Evolutionary conservation across 53 echinoderm and acorn worm genomes (phyloP), one percentile per base, ranked within the genome.

Genomic region (Holothuria scabra): DNA sequence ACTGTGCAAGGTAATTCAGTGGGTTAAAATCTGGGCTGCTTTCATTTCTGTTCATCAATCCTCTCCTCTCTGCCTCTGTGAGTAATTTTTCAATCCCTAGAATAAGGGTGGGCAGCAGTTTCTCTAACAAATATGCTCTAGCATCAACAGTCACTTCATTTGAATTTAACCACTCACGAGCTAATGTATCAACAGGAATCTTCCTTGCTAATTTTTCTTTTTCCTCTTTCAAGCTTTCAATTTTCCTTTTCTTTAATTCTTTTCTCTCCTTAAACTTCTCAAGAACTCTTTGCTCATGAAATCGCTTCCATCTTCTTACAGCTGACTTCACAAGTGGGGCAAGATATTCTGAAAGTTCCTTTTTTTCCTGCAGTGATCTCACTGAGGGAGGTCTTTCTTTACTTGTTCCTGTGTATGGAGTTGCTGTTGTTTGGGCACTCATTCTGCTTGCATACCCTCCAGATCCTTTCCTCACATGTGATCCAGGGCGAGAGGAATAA

Each of bases 301-400:
- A 99, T n/a, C 99, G 82, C 57, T 99, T 99, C 99, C 99, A 99
- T 20, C 94, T 85, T 33, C 94, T 82, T n/a, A 94, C 94, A 28
- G 99, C 99, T 8, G 93, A 84, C 64, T 95, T 99, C 60, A 99
- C 99, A 63, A 93, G 89, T 6, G 99, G 99, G 29, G 85, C 64
- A 48, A 99, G 86, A 66, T 93, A 94, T 46, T 94, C 94, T 2
- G 94, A 84, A 76, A 99, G 88, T 84, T 94, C 92, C 55, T 84
- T 87, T 82, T 90, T 90, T 33, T 90, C 87, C 20, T 81, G 80
- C 35, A 93, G 75, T 8, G 93, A 90, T 60, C 88, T 87, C 37
- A 93, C 93, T 8, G 93, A 93, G 0, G 90, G 88, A 19, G 90
- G 93, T 52, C 93, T 84, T 74, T 93, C 93, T 13, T 74, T 87